These are phyloP conservation scores for Frieseomelitta varia DNA, from an alignment of 1,140 invertebrate species.

Conservation along the genomic window DNA sequence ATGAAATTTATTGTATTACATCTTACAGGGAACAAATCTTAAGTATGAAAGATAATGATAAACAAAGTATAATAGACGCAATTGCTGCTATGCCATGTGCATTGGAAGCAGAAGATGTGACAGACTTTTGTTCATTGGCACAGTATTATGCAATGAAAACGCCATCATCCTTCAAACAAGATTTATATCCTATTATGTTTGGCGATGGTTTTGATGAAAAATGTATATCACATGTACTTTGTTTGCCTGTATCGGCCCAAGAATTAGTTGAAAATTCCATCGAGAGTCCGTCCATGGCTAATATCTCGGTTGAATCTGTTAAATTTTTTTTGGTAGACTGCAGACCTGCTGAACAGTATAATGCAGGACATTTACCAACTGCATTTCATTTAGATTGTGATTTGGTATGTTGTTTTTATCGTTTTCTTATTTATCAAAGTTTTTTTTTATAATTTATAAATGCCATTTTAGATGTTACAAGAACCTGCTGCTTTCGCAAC, in stretches of 20 bases:
- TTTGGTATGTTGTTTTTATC: conserved; percentile 83
- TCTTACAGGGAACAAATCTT: conserved; percentile 90
- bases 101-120: conserved; percentile 96
- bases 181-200: conserved; percentile 85
- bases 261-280: conserved; percentile 92
- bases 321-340: conserved; percentile 99
- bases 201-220: conserved; percentile 82
- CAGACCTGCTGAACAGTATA: conserved; percentile 97
- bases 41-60: conserved; percentile 88
- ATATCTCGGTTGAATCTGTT: conserved; percentile 84
- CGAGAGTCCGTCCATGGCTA: conserved; percentile 83
- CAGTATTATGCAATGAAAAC: conserved; percentile 97
- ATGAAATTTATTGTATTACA: conserved; percentile 27
- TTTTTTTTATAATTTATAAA: not conserved
- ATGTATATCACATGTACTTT: conserved; percentile 92
- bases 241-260: conserved; percentile 95
- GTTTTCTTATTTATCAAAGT: conserved; percentile 12
- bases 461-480: conserved; percentile 84
- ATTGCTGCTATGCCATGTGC: conserved; percentile 91
- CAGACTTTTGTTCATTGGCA: conserved; percentile 97
- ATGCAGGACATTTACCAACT: conserved; percentile 96
- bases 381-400: conserved; percentile 99
- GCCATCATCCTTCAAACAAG: conserved; percentile 94
- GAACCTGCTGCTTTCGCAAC: conserved; percentile 96
- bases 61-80: conserved; percentile 88